Percentiles rank a stretch among this genome's conserved stretches.
These are phyloP conservation scores for Zapus hudsonius DNA, from an alignment of 2,113 vertebrate genomes.

Conservation along the genomic window DNA sequence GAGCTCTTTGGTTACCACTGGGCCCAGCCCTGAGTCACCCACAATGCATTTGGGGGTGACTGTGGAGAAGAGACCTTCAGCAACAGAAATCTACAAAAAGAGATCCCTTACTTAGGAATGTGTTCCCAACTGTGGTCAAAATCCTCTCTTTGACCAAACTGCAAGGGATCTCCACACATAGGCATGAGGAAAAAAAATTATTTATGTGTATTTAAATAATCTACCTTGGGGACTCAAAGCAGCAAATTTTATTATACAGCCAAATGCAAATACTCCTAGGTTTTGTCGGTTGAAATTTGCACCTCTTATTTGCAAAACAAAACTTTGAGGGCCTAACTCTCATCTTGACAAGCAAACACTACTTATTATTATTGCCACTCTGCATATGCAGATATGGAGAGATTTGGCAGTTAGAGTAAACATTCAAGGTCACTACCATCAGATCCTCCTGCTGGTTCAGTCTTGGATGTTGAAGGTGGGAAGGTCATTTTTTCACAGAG, in stretches of 20 bases:
- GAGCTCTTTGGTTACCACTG: not conserved
- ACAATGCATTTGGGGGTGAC: not conserved
- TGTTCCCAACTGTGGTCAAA: not conserved
- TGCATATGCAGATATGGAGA: not conserved
- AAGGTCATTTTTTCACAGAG: no score
- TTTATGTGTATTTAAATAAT: not conserved
- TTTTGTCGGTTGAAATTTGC: not conserved
- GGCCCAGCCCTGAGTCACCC: not conserved
- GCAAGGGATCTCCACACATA: not conserved
- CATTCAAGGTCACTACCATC: not conserved
- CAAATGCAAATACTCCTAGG: not conserved
- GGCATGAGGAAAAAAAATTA: not conserved
- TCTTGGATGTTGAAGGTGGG: not conserved
- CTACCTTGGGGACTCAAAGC: not conserved
- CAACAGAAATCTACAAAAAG: not conserved
- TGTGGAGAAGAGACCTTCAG: not conserved
- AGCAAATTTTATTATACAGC: not conserved
- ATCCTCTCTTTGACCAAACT: not conserved
- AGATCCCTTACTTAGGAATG: not conserved
- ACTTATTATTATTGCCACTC: not conserved
- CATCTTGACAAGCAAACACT: not conserved
- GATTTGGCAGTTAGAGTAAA: not conserved
- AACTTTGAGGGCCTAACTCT: not conserved
- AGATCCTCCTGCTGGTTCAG: not conserved
- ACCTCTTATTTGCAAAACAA: not conserved